These are phyloP conservation scores for Scaeva pyrastri DNA, from an alignment of 2,888 invertebrate genomes.

Conservation along the genomic window DNA sequence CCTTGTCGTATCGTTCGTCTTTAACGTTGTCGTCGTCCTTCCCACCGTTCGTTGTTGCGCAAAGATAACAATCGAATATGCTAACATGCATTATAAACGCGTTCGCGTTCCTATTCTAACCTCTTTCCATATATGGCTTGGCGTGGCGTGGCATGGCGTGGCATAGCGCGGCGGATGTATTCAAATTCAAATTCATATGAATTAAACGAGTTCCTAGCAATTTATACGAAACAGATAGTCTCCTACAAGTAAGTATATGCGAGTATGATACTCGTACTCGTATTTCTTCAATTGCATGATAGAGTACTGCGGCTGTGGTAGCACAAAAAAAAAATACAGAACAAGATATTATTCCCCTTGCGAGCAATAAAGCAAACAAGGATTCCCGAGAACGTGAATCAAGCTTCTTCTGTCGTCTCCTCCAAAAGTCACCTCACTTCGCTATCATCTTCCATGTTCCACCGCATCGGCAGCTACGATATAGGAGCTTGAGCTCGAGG, in stretches of 20 bases:
- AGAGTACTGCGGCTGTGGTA: neutral
- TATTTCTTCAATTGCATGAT: constrained; percentile 32
- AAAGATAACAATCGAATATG: constrained; percentile 72
- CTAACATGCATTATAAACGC: constrained; percentile 67
- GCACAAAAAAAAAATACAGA: neutral
- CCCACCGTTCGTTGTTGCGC: constrained; percentile 36
- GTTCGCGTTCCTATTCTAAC: neutral
- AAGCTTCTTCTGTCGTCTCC: constrained; percentile 2
- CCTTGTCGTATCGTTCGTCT: constrained; percentile 18
- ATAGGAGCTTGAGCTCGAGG: neutral
- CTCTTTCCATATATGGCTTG: neutral
- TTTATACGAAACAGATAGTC: constrained; percentile 44
- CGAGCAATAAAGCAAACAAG: constrained; percentile 66
- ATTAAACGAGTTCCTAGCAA: constrained; percentile 48
- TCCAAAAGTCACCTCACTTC: constrained; percentile 37
- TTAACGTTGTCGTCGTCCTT: neutral
- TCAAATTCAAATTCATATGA: constrained; percentile 46
- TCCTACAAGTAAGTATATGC: no score
- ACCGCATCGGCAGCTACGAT: neutral
- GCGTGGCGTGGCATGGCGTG: no score
- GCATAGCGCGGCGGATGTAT: no score
- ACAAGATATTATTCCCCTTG: constrained; percentile 49
- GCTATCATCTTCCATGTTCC: no score
- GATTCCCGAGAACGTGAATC: constrained; percentile 49
- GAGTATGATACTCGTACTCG: no score